Percentiles rank a stretch among this genome's conserved stretches.
Conservation (phyloP, 2,888 invertebrate genomes). For the Protodeltote pygarga region DNA sequence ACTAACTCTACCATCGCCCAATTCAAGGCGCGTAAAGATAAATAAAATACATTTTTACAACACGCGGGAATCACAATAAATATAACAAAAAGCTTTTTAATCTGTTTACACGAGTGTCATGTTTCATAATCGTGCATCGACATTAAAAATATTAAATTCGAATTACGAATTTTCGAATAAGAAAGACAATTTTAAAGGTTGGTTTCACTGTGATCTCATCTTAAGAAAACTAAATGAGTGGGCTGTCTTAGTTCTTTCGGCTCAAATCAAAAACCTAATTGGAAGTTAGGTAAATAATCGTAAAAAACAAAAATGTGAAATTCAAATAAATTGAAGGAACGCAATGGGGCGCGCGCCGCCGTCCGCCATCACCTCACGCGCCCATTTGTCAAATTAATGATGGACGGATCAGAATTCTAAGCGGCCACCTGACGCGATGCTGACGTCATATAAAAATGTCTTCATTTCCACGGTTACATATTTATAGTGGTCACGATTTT, state of each 20-base stretch:
- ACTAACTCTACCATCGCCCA: conserved; percentile 44
- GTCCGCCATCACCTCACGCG: conserved; percentile 58
- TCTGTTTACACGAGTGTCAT: conserved; percentile 64
- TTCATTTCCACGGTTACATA: conserved; percentile 39
- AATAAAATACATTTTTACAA: conserved; percentile 46
- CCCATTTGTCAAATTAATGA: conserved; percentile 83
- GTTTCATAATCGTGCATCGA: conserved; percentile 57
- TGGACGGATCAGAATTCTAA: conserved; percentile 74
- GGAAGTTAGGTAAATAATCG: conserved; percentile 54
- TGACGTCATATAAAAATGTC: conserved; percentile 50
- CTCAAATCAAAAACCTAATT: conserved; percentile 55
- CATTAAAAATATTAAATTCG: conserved; percentile 39
- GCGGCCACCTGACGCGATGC: conserved; percentile 59
- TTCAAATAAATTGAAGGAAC: conserved; percentile 64
- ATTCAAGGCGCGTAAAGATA: conserved; percentile 44
- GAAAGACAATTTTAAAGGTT: conserved; percentile 7
- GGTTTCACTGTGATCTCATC: conserved; percentile 9
- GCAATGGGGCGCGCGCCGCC: conserved; percentile 53
- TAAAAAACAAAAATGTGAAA: conserved; percentile 59
- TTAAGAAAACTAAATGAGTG: conserved; percentile 8
- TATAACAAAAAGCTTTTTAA: conserved; percentile 55
- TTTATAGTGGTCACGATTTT: conserved; percentile 13
- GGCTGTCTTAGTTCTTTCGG: conserved; percentile 38
- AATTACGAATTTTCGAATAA: conserved; percentile 5
- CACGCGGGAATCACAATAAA: conserved; percentile 51